Evolutionary conservation across 2,888 invertebrate genomes (phyloP), one percentile per base, ranked within the genome.

Genomic region (Eupsilia transversa): DNA sequence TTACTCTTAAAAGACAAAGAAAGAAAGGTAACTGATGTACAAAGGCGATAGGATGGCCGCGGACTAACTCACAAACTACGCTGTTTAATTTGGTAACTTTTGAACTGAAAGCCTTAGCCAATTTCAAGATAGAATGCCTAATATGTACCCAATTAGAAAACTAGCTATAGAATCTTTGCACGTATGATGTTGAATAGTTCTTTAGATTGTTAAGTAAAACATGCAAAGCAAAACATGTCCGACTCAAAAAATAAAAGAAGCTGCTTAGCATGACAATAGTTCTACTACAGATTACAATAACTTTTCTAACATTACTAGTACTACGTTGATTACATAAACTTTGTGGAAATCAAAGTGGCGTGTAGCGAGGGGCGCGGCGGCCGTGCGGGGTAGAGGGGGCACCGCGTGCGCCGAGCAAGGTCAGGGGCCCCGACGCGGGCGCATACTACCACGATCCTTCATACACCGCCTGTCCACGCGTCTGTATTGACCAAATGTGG

Each of bases 401-500:
- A 83, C 89, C 84, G 90, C 90, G 91, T 90, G 92, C 89, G 89
- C 88, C 78, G 86, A 88, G 88, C 94, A 94, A 94, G 94, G 94
- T 94, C 94, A 94, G 94, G 93, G 95, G 94, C 94, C 94, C 94
- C 90, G 84, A 86, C 89, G 89, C 91, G 91, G 89, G 91, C 92
- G 90, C 92, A 90, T 85, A 88, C 82, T 86, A 86, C 86, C 84
- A 83, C 86, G 86, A 86, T 87, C 91, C 89, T 89, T 87, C 86
- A 81, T 86, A 85, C 79, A 69, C 75, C 83, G 88, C 85, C 86
- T 85, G 88, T 87, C 83, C 85, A 87, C 86, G 75, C 85, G 80
- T 81, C 83, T 87, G 85, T 89, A 88, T 89, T 91, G 89, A 92
- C 92, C 92, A 90, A 92, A 89, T 89, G 82, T 83, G 79, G 82